phyloP scores from a whole-genome alignment of 1,140 invertebrate genomes.

The Amyelois transitella region DNA sequence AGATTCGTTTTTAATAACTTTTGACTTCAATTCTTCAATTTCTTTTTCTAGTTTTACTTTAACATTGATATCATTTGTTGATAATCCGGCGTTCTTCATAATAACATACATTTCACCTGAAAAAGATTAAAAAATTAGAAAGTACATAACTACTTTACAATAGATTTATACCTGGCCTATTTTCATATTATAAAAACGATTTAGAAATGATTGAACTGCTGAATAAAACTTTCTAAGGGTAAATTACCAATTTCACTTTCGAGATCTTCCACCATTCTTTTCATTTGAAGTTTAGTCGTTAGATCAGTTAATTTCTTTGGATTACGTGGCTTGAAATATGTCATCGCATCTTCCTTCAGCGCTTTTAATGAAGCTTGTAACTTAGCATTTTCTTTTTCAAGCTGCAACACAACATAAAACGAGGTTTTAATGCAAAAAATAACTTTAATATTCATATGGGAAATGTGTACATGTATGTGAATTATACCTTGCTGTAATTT shows the following conservation, averaged over 20 bases:
- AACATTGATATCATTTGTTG: conserved; percentile 67
- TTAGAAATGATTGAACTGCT: no score
- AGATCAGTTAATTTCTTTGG: conserved; percentile 82
- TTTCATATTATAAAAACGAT: no score
- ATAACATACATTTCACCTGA: conserved; percentile 79
- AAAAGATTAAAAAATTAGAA: no score
- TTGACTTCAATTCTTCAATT: conserved; percentile 69
- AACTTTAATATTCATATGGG: conserved; percentile 5
- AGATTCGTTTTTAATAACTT: conserved; percentile 64
- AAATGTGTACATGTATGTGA: not conserved
- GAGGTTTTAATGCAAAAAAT: conserved; percentile 1
- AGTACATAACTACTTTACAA: no score
- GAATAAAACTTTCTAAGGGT: no score
- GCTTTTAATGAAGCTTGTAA: conserved; percentile 77
- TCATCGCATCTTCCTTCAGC: conserved; percentile 77
- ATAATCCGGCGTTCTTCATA: conserved; percentile 76
- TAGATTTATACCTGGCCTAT: no score
- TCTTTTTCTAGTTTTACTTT: conserved; percentile 63
- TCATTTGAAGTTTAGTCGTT: conserved; percentile 82
- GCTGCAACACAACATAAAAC: conserved; percentile 38
- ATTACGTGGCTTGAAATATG: conserved; percentile 78
- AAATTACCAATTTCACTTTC: conserved; percentile 86
- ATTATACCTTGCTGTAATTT: conserved; percentile 60
- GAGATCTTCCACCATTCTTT: conserved; percentile 85
- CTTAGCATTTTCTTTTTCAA: conserved; percentile 77